These are phyloP conservation scores for Amblyjoppa fuscipennis DNA, from an alignment of 2,888 invertebrate species.

Conservation along the genomic window DNA sequence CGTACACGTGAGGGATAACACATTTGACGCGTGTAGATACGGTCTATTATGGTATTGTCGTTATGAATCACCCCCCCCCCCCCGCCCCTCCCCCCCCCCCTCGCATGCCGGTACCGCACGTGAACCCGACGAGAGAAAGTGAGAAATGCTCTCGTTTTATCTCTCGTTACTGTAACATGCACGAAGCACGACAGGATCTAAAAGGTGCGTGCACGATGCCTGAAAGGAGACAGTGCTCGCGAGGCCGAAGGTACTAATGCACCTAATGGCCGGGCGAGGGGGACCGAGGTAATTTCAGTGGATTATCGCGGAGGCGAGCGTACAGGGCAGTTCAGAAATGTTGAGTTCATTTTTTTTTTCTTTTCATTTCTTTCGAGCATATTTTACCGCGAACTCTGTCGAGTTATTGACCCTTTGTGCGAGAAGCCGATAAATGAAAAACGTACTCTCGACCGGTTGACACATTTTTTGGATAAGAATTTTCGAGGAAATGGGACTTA, in stretches of 20 bases:
- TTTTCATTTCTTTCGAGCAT: neutral
- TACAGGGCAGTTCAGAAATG: neutral
- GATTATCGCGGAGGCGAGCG: conserved; percentile 15
- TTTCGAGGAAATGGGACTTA: too few relatives aligned
- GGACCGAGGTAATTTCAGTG: conserved; percentile 30
- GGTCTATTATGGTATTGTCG: conserved; percentile 22
- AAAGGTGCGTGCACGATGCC: conserved; percentile 19
- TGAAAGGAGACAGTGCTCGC: conserved; percentile 13
- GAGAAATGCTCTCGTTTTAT: conserved; percentile 48
- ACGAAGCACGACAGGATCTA: conserved; percentile 15
- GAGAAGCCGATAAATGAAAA: too few relatives aligned
- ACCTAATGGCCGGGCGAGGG: conserved; percentile 7
- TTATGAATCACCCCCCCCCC: conserved; percentile 20
- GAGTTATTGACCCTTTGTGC: too few relatives aligned
- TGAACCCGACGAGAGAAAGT: conserved; percentile 46
- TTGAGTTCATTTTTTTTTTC: neutral
- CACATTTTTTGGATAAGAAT: too few relatives aligned
- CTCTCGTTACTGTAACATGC: conserved; percentile 16
- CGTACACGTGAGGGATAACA: conserved; percentile 22
- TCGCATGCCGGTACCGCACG: neutral
- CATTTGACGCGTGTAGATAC: conserved; percentile 5
- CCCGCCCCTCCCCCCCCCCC: neutral
- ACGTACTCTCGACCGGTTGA: too few relatives aligned
- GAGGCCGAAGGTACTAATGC: conserved; percentile 20
- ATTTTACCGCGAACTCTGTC: too few relatives aligned